Evolutionary conservation across 2,888 invertebrate genomes (phyloP), one percentile per base, ranked within the genome.

Genomic region (Mimachlamys varia): DNA sequence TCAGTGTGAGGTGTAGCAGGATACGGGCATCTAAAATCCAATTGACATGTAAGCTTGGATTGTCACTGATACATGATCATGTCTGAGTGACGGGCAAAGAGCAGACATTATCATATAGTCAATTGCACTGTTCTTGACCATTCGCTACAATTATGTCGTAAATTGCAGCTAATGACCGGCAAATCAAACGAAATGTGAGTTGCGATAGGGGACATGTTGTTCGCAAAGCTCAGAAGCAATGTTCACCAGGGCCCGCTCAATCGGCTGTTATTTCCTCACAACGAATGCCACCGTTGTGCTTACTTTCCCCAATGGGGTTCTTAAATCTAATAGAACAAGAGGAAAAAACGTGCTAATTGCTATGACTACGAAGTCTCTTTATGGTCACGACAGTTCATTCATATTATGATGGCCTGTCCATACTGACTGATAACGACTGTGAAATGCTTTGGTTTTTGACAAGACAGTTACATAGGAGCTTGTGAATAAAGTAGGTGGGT

Each of bases 81-180:
- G 76, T 76, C 76, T 33, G 33, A 33, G 13, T 76, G 76, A 76
- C 17, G 33, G 76, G 13, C 76, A 76, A 33, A 76, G 33, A 76
- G 13, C 76, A 76, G 33, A 76, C 76, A 76, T 76, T 76, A 76
- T 33, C 76, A 76, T 76, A 33, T 76, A 76, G 76, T 22, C 76
- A 76, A 76, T 76, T 33, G 76, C 33, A 76, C 76, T 33, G 12
- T 33, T 12, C 27, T 33, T 76, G 76, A 27, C 76, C 76, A 76
- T 3, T 76, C 4, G 12, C 76, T 76, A 76, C 76, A 33, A 76
- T 76, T 76, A 76, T 27, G 33, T 76, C 33, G 76, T 76, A 76
- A 7, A 33, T 76, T 76, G 33, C 76, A 76, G 76, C 76, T 76
- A 76, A 76, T 76, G 76, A 76, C 76, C 76, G 13, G 33, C 33